Evolutionary conservation across 1,140 invertebrate genomes (phyloP), one percentile per base, ranked within the genome.

Genomic region (Harpegnathos saltator): DNA sequence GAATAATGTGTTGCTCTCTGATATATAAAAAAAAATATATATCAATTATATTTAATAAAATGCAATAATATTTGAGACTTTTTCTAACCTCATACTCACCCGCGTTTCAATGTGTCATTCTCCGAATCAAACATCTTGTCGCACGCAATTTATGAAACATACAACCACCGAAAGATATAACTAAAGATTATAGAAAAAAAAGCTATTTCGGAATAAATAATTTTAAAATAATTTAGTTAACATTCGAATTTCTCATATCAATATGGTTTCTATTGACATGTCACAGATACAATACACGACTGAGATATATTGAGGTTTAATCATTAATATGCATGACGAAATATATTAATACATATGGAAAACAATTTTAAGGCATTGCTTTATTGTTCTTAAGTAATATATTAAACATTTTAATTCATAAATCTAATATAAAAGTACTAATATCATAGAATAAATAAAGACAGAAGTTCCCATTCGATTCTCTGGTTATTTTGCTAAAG

Each of bases 11-110:
- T 17, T 62, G 56, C 11, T 92, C 87, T 2, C 69, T 59, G 4
- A 52, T 62, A 33, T 81, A 83, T 24, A 58, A 17, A 65, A 61
- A 44, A 65, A 38, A 59, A 50, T 38, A 58, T 14, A 61, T 38
- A 29, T 38, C 29, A 24, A n/a, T 58, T 29, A 58, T 66, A 58
- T 66, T 58, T 29, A 62, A 19, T 15, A 17, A 12, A 33, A 44
- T 66, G 5, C 26, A 52, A n/a, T 14, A 11, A 38, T 33, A 33
- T 1, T 50, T 1, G 19, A 11, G 0, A 11, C 56, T 4, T 44
- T 44, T 44, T 26, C 50, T 90, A 91, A 91, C 88, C 89, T 89
- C 9, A n/a, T 71, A 78, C 91, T 90, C 73, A 91, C 91, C 86
- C 75, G 62, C 80, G 63, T 38, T 78, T 86, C 17, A 33, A 54